Evolutionary conservation across 2,888 invertebrate genomes (phyloP).

Genomic region (Drosophila kokeensis): DNA sequence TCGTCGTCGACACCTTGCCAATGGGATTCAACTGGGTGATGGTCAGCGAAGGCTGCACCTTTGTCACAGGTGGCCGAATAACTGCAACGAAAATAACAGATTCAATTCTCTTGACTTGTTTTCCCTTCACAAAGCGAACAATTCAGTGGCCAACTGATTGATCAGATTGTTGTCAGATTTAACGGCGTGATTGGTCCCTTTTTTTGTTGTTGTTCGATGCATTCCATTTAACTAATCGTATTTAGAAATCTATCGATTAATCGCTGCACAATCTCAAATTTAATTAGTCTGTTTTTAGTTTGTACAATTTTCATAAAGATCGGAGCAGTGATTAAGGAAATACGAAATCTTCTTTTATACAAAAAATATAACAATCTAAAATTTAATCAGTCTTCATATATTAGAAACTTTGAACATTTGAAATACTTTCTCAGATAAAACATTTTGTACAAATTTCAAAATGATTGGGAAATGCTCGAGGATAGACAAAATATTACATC

Average conservation of each 20-base stretch:
- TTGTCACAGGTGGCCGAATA: slow-evolving; percentile 83
- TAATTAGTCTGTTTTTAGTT: neutral
- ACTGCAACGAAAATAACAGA: slow-evolving; percentile 51
- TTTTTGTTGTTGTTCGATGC: neutral
- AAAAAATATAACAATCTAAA: neutral
- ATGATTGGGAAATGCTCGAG: neutral
- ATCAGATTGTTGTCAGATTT: neutral
- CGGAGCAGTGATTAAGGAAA: neutral
- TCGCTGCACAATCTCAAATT: neutral
- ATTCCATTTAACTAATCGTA: neutral
- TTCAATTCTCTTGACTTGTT: neutral
- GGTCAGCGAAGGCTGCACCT: slow-evolving; percentile 84
- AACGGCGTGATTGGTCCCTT: neutral
- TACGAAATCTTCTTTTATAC: neutral
- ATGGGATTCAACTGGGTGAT: slow-evolving; percentile 84
- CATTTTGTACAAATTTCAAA: neutral
- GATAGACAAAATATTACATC: too few relatives aligned
- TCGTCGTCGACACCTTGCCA: slow-evolving; percentile 76
- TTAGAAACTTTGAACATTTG: neutral
- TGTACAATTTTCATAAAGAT: neutral
- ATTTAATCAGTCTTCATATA: neutral
- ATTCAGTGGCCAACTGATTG: neutral
- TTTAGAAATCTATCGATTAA: slow-evolving; percentile 14
- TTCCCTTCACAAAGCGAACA: neutral
- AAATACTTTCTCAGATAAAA: neutral